Conservation (phyloP, 2,888 invertebrate species). For the Junonia oenone region DNA sequence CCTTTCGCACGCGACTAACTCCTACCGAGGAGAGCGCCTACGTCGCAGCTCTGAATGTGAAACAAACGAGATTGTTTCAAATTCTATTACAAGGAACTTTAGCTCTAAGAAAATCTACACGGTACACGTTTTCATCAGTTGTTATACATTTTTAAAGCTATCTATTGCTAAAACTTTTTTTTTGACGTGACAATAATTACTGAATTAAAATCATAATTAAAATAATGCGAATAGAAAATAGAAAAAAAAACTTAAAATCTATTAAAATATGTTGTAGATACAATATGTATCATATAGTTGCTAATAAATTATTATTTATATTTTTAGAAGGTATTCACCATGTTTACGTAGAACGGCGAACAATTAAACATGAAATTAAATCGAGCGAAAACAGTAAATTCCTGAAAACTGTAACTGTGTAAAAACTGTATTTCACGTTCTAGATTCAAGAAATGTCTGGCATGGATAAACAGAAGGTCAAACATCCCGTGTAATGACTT, state of each 20-base stretch:
- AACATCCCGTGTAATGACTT: conserved; percentile 67
- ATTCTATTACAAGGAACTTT: conserved; percentile 1
- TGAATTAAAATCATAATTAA: too few species aligned
- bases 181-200: too few species aligned
- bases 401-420: too few species aligned
- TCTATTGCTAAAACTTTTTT: too few species aligned
- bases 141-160: too few species aligned
- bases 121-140: too few species aligned
- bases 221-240: too few species aligned
- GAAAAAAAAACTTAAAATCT: too few species aligned
- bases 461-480: conserved; percentile 56
- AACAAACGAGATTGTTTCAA: conserved; percentile 5
- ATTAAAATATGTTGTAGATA: too few species aligned
- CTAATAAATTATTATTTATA: neutral
- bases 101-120: neutral
- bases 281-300: too few species aligned
- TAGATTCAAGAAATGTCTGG: conserved; percentile 63
- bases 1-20: conserved; percentile 73
- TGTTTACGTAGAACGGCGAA: neutral
- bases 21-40: conserved; percentile 74
- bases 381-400: conserved; percentile 2
- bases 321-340: neutral
- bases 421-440: conserved; percentile 5
- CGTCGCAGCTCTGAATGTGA: conserved; percentile 54
- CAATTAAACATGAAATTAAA: neutral